phyloP scores from a whole-genome alignment of 2,888 invertebrate genomes.

The Arrhopalites spinosus region DNA sequence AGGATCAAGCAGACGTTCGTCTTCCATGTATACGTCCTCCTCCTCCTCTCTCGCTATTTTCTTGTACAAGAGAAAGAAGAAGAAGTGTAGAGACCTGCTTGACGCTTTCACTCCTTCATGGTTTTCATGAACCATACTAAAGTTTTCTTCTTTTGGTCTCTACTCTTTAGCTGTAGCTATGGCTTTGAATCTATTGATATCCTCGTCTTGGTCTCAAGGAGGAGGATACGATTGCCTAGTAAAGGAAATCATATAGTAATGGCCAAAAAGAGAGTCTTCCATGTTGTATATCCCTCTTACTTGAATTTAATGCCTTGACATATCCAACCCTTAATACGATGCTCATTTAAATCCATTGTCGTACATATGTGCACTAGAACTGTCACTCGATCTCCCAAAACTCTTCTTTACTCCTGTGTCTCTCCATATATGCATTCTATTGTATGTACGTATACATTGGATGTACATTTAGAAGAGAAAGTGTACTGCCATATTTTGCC shows the following conservation, averaged over 20 bases:
- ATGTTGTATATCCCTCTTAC: not conserved
- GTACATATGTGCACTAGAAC: constrained; percentile 2
- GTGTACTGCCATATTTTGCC: not conserved
- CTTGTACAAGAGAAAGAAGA: too few species aligned
- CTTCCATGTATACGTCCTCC: not conserved
- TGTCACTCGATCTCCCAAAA: not conserved
- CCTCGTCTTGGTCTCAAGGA: too few species aligned
- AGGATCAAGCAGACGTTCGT: not conserved
- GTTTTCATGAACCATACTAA: not conserved
- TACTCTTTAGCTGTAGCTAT: not conserved
- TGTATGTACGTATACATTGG: too few species aligned
- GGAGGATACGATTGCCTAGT: too few species aligned
- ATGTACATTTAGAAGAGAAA: too few species aligned
- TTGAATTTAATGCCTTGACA: constrained; percentile 4
- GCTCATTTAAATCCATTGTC: not conserved
- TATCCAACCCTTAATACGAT: not conserved
- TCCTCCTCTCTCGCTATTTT: not conserved
- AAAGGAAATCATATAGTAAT: too few species aligned
- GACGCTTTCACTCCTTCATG: not conserved
- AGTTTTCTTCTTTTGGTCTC: not conserved
- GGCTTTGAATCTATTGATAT: too few species aligned
- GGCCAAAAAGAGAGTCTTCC: too few species aligned
- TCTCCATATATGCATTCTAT: not conserved
- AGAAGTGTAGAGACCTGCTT: not conserved
- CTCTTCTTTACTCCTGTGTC: not conserved